Conservation (phyloP, 2,113 vertebrate species). For the Macheiramphus alcinus region DNA sequence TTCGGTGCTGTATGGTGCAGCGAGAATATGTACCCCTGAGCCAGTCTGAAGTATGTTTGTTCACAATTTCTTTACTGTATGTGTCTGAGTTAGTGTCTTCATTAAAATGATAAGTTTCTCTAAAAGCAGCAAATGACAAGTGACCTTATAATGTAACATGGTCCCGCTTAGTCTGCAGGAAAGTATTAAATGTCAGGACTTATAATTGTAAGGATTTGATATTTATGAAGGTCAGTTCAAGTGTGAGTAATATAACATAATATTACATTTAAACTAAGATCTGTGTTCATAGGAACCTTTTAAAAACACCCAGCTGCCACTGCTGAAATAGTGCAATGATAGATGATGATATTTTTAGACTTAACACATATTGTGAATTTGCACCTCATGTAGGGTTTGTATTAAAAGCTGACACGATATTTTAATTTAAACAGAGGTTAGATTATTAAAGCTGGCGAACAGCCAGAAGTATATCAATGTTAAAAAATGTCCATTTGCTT, state of each 20-base stretch:
- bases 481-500: conserved; percentile 10
- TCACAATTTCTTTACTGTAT: conserved; percentile 24
- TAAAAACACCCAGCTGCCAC: conserved; percentile 43
- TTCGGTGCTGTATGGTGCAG: not conserved
- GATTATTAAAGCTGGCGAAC: conserved; percentile 28
- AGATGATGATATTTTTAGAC: conserved; percentile 51
- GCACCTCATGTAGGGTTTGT: not conserved
- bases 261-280: conserved; percentile 56
- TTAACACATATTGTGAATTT: conserved; percentile 15
- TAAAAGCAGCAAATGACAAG: conserved; percentile 62
- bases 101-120: conserved; percentile 70
- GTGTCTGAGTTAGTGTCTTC: conserved; percentile 57
- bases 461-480: conserved; percentile 24
- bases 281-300: conserved; percentile 47
- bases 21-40: not conserved
- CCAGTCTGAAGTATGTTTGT: conserved; percentile 19
- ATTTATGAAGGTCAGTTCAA: conserved; percentile 75
- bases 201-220: conserved; percentile 66
- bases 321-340: conserved; percentile 24
- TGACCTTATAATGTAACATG: conserved; percentile 69
- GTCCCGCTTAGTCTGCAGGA: conserved; percentile 57
- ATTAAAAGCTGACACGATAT: conserved; percentile 37
- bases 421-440: conserved; percentile 58
- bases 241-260: conserved; percentile 56
- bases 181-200: conserved; percentile 72